These are phyloP conservation scores for Temnothorax longispinosus DNA, from an alignment of 1,140 invertebrate species.

Conservation along the genomic window DNA sequence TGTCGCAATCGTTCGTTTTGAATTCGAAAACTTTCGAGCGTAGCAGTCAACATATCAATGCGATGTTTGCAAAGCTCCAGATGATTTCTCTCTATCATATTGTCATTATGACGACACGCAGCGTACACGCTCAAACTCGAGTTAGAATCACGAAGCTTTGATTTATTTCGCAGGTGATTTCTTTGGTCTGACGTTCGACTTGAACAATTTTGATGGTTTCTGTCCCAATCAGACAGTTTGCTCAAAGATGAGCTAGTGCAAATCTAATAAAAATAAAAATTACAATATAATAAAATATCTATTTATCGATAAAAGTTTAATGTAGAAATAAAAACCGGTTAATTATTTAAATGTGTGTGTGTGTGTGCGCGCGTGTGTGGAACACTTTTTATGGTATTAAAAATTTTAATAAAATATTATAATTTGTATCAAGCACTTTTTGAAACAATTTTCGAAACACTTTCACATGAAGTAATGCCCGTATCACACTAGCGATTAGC, in stretches of 20 bases:
- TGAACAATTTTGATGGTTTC: constrained; percentile 24
- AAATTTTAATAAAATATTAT: neutral
- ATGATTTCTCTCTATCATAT: constrained; percentile 44
- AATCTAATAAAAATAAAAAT: constrained; percentile 44
- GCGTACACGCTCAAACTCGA: neutral
- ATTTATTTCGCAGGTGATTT: constrained; percentile 25
- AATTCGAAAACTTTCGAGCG: constrained; percentile 69
- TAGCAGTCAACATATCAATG: constrained; percentile 64
- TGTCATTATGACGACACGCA: neutral
- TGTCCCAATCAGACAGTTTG: constrained; percentile 66
- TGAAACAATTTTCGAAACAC: neutral
- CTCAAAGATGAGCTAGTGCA: constrained; percentile 69
- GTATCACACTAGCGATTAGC: no score
- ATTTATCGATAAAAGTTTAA: neutral
- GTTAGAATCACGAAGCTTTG: neutral
- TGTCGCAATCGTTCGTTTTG: constrained; percentile 73
- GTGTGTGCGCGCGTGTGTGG: no score
- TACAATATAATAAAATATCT: neutral
- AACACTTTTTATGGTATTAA: neutral
- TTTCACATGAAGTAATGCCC: neutral
- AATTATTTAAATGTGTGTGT: neutral
- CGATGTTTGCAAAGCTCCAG: constrained; percentile 60
- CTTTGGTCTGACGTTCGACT: constrained; percentile 37
- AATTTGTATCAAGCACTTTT: neutral
- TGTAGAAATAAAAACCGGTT: neutral